Evolutionary conservation across 2,797 vertebrate species (phyloP), one percentile per base, ranked within the genome.

Genomic region (Danionella dracula): DNA sequence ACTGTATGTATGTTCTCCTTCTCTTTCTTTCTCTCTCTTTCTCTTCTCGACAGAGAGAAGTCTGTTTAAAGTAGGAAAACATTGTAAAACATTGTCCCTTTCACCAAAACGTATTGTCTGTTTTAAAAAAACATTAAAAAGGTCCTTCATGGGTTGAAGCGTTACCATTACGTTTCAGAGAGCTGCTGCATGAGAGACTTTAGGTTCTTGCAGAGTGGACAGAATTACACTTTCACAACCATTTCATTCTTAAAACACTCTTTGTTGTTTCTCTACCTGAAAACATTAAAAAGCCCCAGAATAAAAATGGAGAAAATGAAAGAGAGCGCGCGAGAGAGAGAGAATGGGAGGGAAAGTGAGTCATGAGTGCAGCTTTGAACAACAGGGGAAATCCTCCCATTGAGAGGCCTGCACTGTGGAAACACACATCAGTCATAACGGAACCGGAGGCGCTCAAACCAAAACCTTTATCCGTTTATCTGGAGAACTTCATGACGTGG

Each of bases 301-400:
- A n/a, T n/a, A n/a, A n/a, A n/a, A n/a, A n/a, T n/a, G 0, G 38
- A 7, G 15, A 7, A 13, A 54, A 29, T 53, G 21, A 17, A 15
- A 21, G n/a, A 15, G 13, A 29, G 16, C 4, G 50, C 35, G 16
- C 20, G 11, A 35, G 29, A 40, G 40, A 34, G 29, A 44, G 29
- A 1, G 48, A 38, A 20, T 20, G 10, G 49, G 35, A 41, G 23
- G 5, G 19, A 9, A 10, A 67, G 20, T 54, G 62, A 65, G 41
- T 65, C 62, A 65, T 38, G 50, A 38, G 50, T 37, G 62, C 29
- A 54, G 41, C 50, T 40, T 48, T 55, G 20, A 70, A 80, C 80
- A 79, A 61, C 64, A 68, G 83, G 50, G 63, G 49, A 40, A 46
- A 66, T 70, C 49, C 45, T 65, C 32, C 55, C 5, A 53, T 66